Evolutionary conservation across 92 coral and sea anemone genomes (phyloP), one percentile per base, ranked within the genome.

Genomic region (Chrysogorgia sp.): DNA sequence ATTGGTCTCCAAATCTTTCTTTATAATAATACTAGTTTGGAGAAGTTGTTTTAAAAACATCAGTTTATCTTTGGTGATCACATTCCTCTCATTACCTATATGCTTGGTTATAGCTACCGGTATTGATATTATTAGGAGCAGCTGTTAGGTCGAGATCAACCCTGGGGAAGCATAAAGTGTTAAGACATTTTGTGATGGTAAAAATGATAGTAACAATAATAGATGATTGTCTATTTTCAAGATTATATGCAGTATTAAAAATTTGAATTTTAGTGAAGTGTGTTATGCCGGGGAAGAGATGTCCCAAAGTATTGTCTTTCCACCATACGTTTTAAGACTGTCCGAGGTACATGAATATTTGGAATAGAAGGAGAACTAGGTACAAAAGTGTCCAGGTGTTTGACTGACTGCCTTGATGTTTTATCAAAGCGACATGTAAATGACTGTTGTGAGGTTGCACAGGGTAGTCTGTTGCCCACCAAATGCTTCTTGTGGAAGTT

Each of bases 241-340:
- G n/a, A n/a, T n/a, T n/a, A n/a, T n/a, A n/a, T n/a, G n/a, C n/a
- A n/a, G n/a, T n/a, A n/a, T n/a, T n/a, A n/a, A n/a, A n/a, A n/a
- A n/a, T n/a, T n/a, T n/a, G n/a, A n/a, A n/a, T n/a, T 63, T 56
- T 72, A 93, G 0, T 92, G 91, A 21, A 94, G 87, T 74, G 92
- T 94, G 78, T 85, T 91, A 66, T 94, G 74, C 64, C 91, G 82
- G 32, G 98, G 98, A 49, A 91, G 84, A n/a, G 88, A 81, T 45
- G 97, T 87, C 26, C 98, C 98, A 83, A 94, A 91, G 86, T 94
- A 94, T 57, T 91, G 91, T 71, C 65, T 84, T 69, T 82, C 63
- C 52, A 94, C 58, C 98, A 94, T 94, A 67, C 91, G 83, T 78
- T 91, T 94, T 10, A 94, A 76, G 19, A 82, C 84, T 25, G 92